Base-by-base conservation (phyloP, 2,113 vertebrate genomes). In the Macquaria australasica region DNA sequence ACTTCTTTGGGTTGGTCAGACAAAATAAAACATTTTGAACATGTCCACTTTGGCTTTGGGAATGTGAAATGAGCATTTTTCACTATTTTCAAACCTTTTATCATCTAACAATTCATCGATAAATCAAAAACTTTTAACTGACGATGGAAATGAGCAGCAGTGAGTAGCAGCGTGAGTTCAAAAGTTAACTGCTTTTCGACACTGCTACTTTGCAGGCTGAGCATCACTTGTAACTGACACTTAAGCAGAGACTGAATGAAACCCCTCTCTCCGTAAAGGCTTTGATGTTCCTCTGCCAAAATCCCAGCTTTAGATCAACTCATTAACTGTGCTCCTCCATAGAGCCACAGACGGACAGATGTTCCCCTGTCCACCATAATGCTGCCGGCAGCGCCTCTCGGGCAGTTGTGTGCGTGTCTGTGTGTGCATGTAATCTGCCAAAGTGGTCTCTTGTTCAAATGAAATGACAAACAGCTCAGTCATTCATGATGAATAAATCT, bases 321-420 rank as follows among this genome's bases (percentile, higher is more conserved):
- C 90, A 89, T 92, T 90, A 90, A 83, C 82, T 75, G 77, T 86
- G 83, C 87, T 88, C 79, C 87, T 91, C 87, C 79, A 81, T 62
- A 53, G 84, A 82, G 81, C 50, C 76, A 31, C 88, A 86, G 84
- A 88, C 75, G 53, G 87, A 90, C 93, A 93, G 93, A 93, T 94
- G 93, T 92, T 92, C 6, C 53, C 60, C 88, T 43, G 79, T 83
- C 89, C 87, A 59, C 62, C 70, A 53, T 86, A 39, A 79, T 50
- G 74, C 83, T 72, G 60, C 63, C 77, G 50, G 73, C 66, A 53
- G 18, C 68, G 37, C 86, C 80, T 78, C 62, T 73, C 59, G 71
- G 82, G 84, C 77, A 45, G 58, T 45, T 64, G 81, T 81, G 78
- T 82, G 79, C 21, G 31, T 84, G 77, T 64, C n/a, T 81, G 59